phyloP scores from a whole-genome alignment of 2,797 vertebrate genomes.

The Oryzias sinensis region DNA sequence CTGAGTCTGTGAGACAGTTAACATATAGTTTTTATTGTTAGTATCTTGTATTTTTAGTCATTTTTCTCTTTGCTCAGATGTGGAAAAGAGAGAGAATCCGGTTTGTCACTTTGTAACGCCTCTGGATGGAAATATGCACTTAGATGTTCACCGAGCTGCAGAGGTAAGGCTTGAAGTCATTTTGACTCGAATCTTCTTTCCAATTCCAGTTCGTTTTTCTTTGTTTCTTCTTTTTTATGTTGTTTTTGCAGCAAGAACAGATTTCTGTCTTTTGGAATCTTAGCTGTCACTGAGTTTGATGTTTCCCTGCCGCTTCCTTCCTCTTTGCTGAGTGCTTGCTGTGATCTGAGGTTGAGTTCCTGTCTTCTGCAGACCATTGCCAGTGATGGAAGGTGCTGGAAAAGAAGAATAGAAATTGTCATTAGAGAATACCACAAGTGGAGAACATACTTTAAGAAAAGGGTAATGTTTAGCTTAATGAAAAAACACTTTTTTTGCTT shows the following conservation, averaged over 20 bases:
- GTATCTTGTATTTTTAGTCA: slow-evolving; percentile 9
- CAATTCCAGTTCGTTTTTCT: too few relatives aligned
- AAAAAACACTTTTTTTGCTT: neutral
- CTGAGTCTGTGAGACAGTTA: too few relatives aligned
- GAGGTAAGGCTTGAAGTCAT: slow-evolving; percentile 75
- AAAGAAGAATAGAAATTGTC: slow-evolving; percentile 94
- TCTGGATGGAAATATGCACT: slow-evolving; percentile 86
- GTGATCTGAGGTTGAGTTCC: slow-evolving; percentile 6
- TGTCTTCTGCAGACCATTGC: slow-evolving; percentile 78
- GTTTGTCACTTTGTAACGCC: slow-evolving; percentile 97
- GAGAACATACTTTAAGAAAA: slow-evolving; percentile 99
- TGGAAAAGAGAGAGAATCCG: slow-evolving; percentile 93
- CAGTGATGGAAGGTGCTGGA: slow-evolving; percentile 93
- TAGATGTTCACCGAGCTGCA: slow-evolving; percentile 86
- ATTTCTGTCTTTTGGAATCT: neutral
- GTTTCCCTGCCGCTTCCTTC: slow-evolving; percentile 14
- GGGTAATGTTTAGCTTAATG: slow-evolving; percentile 72
- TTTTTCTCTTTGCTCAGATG: slow-evolving; percentile 76
- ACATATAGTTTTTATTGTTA: too few relatives aligned
- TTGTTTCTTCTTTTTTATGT: too few relatives aligned
- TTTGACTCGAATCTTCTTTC: neutral
- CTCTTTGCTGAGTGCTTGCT: slow-evolving; percentile 12
- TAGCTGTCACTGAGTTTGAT: slow-evolving; percentile 4
- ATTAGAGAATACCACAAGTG: slow-evolving; percentile 98
- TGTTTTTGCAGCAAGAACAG: neutral